These are phyloP conservation scores for Trichechus manatus DNA, from an alignment of 2,113 vertebrate genomes.

Conservation along the genomic window DNA sequence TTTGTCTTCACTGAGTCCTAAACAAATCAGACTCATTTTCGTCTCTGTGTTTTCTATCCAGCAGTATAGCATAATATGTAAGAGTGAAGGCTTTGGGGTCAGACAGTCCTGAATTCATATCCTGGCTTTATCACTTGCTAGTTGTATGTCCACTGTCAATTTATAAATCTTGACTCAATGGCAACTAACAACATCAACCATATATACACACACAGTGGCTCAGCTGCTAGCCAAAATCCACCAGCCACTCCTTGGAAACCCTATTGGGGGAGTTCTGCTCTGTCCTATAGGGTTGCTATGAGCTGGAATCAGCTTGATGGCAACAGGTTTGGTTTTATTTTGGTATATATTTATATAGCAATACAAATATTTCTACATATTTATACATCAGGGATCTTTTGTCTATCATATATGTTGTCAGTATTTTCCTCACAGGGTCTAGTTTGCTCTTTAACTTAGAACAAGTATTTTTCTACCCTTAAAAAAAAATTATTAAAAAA, in stretches of 20 bases:
- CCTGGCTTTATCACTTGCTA: background rate
- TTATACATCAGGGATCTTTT: background rate
- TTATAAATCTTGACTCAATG: background rate
- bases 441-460: slow-evolving; percentile 29
- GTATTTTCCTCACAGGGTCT: background rate
- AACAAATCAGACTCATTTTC: background rate
- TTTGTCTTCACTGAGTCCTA: slow-evolving; percentile 10
- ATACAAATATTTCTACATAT: background rate
- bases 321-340: no score
- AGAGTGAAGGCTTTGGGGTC: background rate
- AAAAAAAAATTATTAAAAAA: slow-evolving; percentile 23
- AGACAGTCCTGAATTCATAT: background rate
- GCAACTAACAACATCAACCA: background rate
- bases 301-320: no score
- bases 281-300: no score
- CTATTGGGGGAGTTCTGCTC: no score
- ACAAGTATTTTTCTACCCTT: background rate
- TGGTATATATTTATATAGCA: no score
- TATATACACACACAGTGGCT: background rate
- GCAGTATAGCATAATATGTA: background rate
- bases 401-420: background rate
- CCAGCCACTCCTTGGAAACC: no score
- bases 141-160: background rate
- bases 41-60: background rate
- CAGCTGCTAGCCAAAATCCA: no score